phyloP scores from a whole-genome alignment of 2,888 invertebrate genomes.

The Argyresthia albistria region DNA sequence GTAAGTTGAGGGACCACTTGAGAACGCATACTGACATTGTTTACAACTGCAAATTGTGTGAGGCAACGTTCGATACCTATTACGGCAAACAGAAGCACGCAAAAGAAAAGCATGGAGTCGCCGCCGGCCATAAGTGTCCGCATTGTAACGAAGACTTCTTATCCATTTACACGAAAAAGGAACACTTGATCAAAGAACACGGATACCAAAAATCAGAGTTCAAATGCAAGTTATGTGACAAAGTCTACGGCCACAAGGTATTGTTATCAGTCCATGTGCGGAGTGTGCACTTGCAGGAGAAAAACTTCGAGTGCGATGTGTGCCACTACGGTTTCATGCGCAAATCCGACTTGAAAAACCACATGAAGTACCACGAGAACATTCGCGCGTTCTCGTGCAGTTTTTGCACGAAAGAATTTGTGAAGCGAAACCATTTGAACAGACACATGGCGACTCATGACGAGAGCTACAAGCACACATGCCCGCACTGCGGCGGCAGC shows the following conservation, averaged over 20 bases:
- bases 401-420: neutral
- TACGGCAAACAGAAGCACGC: conserved; percentile 2
- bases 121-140: conserved; percentile 2
- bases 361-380: neutral
- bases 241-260: neutral
- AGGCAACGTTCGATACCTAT: neutral
- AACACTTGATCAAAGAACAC: conserved; percentile 4
- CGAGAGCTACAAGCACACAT: neutral
- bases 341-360: neutral
- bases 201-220: neutral
- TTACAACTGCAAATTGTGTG: conserved; percentile 3
- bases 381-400: neutral
- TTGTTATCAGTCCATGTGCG: neutral
- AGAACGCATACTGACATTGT: neutral
- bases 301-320: conserved; percentile 1
- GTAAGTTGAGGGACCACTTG: conserved; percentile 1
- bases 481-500: neutral
- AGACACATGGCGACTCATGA: neutral
- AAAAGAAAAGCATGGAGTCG: neutral
- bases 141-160: conserved; percentile 7
- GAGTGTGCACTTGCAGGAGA: neutral
- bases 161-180: neutral
- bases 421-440: neutral
- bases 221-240: neutral
- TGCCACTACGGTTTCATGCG: conserved; percentile 1